phyloP scores from a whole-genome alignment of 1,140 invertebrate genomes.

The Aculops lycopersici region DNA sequence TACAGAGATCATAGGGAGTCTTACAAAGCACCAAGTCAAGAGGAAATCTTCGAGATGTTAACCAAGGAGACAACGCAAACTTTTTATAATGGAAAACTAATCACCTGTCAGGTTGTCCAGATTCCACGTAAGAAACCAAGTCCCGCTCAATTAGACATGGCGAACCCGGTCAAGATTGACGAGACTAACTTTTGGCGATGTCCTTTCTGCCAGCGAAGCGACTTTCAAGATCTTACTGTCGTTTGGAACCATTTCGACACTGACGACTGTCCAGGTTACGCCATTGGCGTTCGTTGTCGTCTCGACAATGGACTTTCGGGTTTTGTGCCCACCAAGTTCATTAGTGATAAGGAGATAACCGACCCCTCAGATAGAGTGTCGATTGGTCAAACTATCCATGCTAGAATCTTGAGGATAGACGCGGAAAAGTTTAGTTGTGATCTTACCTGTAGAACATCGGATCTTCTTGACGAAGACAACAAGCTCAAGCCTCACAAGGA shows the following conservation, averaged over 20 bases:
- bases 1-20: constrained; percentile 69
- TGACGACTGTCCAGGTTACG: constrained; percentile 69
- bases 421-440: constrained; percentile 74
- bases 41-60: constrained; percentile 70
- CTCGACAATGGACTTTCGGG: constrained; percentile 78
- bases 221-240: constrained; percentile 73
- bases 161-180: constrained; percentile 69
- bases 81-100: constrained; percentile 47
- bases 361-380: constrained; percentile 67
- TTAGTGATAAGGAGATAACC: constrained; percentile 68
- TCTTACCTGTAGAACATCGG: constrained; percentile 66
- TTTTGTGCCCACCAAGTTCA: constrained; percentile 72
- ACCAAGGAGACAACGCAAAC: constrained; percentile 86
- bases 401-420: constrained; percentile 77
- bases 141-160: constrained; percentile 66
- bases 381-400: constrained; percentile 54
- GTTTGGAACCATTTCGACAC: constrained; percentile 96
- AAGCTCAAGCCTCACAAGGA: constrained; percentile 40
- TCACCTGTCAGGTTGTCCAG: constrained; percentile 16
- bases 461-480: constrained; percentile 61
- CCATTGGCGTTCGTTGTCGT: constrained; percentile 53
- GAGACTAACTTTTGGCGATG: constrained; percentile 83
- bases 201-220: constrained; percentile 77
- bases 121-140: constrained; percentile 49
- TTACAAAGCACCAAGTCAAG: constrained; percentile 39